Evolutionary conservation across 2,888 invertebrate species (phyloP).

Genomic region (Ectropis crepuscularia): DNA sequence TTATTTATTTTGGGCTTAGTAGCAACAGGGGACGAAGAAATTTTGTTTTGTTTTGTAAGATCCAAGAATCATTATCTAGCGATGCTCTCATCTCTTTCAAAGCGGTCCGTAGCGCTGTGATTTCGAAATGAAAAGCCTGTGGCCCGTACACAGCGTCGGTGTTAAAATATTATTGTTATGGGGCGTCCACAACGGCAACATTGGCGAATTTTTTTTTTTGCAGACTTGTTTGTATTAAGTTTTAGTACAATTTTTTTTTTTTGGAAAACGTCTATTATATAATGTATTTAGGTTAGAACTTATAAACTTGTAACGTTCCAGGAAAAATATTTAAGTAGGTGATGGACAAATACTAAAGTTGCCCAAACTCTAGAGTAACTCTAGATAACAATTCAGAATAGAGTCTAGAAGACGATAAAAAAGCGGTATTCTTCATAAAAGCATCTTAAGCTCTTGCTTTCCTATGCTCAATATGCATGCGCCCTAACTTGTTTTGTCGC

Average conservation of each 20-base stretch:
- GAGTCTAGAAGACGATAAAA: too few relatives aligned
- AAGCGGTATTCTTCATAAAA: too few relatives aligned
- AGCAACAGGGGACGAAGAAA: not conserved
- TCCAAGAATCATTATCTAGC: constrained; percentile 6
- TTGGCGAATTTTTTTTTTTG: not conserved
- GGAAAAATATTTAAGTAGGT: too few relatives aligned
- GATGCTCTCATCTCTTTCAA: constrained; percentile 18
- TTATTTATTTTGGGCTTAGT: not conserved
- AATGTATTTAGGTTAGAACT: too few relatives aligned
- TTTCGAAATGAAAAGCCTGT: constrained; percentile 26
- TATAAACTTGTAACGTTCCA: too few relatives aligned
- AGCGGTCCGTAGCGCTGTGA: constrained; percentile 21
- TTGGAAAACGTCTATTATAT: too few relatives aligned
- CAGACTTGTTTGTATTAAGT: too few relatives aligned
- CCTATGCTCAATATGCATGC: not conserved
- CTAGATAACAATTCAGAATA: too few relatives aligned
- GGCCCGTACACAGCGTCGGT: constrained; percentile 11
- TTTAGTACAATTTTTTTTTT: too few relatives aligned
- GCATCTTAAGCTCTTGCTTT: not conserved
- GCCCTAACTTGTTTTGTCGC: constrained; percentile 13
- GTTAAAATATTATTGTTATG: constrained; percentile 25
- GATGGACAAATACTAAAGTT: too few relatives aligned
- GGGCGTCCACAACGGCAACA: constrained; percentile 5
- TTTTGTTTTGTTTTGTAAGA: not conserved
- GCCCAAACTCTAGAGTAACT: too few relatives aligned